Base-by-base conservation (phyloP, 2,888 invertebrate species). In the Meandrusa payeni region DNA sequence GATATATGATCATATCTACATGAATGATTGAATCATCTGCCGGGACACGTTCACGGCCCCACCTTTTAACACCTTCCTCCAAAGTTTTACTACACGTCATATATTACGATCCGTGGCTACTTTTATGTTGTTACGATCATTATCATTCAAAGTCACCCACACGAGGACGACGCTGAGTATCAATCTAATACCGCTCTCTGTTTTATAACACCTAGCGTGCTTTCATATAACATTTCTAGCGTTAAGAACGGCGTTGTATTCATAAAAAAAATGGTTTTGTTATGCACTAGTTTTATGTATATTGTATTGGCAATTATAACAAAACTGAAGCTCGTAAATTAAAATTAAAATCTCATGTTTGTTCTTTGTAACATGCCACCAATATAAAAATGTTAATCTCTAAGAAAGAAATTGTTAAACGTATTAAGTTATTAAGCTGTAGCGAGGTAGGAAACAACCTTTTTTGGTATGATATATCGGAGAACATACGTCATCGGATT, bases 11-110 rank as follows among this genome's bases (percentile, higher is more conserved):
- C 71, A 80, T 81, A 76, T 78, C 77, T 74, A 61, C 68, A 79
- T 85, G 85, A 86, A 82, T 83, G 85, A 86, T 86, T 79, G 85
- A 83, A 83, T 86, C 79, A 77, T 85, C 79, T 75, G 70, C 70
- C 71, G 70, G 59, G 81, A 83, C 85, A 85, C 81, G 82, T 81
- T 71, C 78, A 65, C 69, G 64, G 72, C 59, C 62, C 65, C 67
- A 71, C 76, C 83, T 85, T 85, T 86, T 86, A 80, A 86, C 85
- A 81, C 85, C 86, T 85, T 76, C 82, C 72, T 80, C 76, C 69
- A 70, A 77, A 81, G 77, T 78, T 86, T 85, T 83, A 85, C 81
- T 72, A 73, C 79, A 63, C 71, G 67, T 78, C 79, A 76, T 83
- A 83, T 83, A 82, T 82, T 74, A 81, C 74, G 74, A 61, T 59